A percentile compares a stretch with the other conserved stretches of the same genome.
Evolutionary conservation across 2,113 vertebrate genomes (phyloP).

Genomic region (Propithecus coquereli): DNA sequence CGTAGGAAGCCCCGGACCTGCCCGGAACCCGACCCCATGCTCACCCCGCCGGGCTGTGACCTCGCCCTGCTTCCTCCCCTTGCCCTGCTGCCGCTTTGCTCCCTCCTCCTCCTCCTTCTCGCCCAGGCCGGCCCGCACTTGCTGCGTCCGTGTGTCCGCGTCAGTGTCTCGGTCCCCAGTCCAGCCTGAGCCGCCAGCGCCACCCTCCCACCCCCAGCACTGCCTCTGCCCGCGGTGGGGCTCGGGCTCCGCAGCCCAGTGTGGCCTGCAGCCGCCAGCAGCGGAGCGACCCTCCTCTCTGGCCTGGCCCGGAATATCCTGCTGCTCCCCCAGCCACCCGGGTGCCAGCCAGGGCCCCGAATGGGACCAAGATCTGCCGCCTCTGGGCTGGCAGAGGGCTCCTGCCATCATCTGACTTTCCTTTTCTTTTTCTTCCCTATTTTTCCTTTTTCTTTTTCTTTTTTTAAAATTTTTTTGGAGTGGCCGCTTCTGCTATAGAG

Average conservation of each 20-base stretch:
- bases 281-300: neutral
- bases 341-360: too few species aligned
- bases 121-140: neutral
- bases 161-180: neutral
- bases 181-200: rapidly evolving
- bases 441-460: neutral
- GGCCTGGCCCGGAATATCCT: neutral
- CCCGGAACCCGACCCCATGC: neutral
- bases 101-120: neutral
- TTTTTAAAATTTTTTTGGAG: neutral
- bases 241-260: too few species aligned
- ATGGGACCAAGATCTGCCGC: rapidly evolving
- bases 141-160: neutral
- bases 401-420: neutral
- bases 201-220: neutral
- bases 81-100: neutral
- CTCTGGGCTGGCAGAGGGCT: neutral
- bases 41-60: neutral
- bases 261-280: neutral
- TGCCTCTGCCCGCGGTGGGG: rapidly evolving
- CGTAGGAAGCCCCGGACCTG: neutral
- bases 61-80: rapidly evolving
- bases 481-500: constrained; percentile 11
- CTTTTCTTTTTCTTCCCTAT: neutral
- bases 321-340: rapidly evolving